phyloP scores from a whole-genome alignment of 2,797 vertebrate genomes.

The Natrix natrix region DNA sequence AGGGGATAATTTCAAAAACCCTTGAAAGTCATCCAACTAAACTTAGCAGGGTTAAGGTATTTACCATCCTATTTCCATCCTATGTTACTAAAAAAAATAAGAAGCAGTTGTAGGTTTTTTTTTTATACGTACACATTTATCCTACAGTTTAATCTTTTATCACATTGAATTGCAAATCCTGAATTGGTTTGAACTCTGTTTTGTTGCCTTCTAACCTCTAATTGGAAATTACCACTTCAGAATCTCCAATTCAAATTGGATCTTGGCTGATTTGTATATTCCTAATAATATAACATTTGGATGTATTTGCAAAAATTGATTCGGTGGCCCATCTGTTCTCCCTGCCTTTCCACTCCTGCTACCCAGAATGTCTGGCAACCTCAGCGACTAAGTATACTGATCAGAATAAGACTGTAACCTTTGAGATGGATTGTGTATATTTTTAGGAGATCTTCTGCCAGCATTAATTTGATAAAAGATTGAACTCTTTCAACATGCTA shows the following conservation, averaged over 20 bases:
- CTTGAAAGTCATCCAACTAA: background rate
- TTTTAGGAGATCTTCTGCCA: slow-evolving; percentile 26
- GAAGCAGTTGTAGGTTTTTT: background rate
- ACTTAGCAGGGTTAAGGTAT: background rate
- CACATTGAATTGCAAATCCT: background rate
- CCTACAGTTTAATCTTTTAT: background rate
- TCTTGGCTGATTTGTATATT: background rate
- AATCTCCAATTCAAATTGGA: background rate
- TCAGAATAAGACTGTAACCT: background rate
- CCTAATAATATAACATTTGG: background rate
- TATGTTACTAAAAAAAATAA: background rate
- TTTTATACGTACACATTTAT: background rate
- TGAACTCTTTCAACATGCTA: slow-evolving; percentile 4
- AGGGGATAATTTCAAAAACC: background rate
- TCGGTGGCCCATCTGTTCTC: background rate
- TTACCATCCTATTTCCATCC: background rate
- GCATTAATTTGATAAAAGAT: slow-evolving; percentile 5
- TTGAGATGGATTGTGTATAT: slow-evolving; percentile 12
- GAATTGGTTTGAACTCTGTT: background rate
- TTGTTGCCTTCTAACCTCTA: background rate
- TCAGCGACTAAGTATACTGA: background rate
- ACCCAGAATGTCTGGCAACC: background rate
- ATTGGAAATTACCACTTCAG: background rate
- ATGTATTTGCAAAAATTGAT: background rate
- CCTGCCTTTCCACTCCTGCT: background rate